Base-by-base conservation (phyloP, 2,113 vertebrate genomes). In the Climacteris rufus region DNA sequence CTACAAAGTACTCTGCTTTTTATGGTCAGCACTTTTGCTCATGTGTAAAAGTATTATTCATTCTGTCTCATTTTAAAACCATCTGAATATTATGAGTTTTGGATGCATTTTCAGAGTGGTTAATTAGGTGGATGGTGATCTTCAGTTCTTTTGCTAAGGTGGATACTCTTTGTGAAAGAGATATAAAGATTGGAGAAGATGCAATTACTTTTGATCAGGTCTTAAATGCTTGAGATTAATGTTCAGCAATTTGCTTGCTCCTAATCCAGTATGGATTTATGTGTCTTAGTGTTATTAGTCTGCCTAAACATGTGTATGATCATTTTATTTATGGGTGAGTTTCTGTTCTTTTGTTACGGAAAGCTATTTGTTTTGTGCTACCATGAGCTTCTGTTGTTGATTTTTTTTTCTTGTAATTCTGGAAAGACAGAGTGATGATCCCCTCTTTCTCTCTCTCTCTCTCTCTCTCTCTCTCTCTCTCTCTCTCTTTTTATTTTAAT, bases 321-420 rank as follows among this genome's bases (percentile, higher is more conserved):
- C 53, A 49, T 52, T 94, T 94, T 94, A 89, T 94, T 92, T 95
- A 54, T 93, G 94, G 49, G 56, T 95, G 91, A 91, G 57, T 95
- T 95, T 97, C 61, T 92, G 31, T 84, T 66, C 49, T 87, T 94
- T 75, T 89, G 39, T 75, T 20, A 35, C 56, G 20, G 71, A 89
- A 71, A 83, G 79, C 56, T 90, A 49, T 90, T 87, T 93, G 28
- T 88, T 90, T 54, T 85, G 40, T 80, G 31, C 35, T 86, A 31
- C 71, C 33, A 39, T 77, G 47, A 80, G 42, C 59, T 94, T 57
- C 66, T 83, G 16, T 64, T 76, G 52, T 52, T 72, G 15, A 24
- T 69, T 35, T 74, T 75, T 75, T 79, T 75, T 77, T 30, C 28
- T 81, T 87, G 42, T 45, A 40, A 10, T 66, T 59, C 15, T 82